Percentiles rank a stretch among this genome's conserved stretches.
These are phyloP conservation scores for Mythimna albipuncta DNA, from an alignment of 2,888 invertebrate genomes.

Conservation along the genomic window DNA sequence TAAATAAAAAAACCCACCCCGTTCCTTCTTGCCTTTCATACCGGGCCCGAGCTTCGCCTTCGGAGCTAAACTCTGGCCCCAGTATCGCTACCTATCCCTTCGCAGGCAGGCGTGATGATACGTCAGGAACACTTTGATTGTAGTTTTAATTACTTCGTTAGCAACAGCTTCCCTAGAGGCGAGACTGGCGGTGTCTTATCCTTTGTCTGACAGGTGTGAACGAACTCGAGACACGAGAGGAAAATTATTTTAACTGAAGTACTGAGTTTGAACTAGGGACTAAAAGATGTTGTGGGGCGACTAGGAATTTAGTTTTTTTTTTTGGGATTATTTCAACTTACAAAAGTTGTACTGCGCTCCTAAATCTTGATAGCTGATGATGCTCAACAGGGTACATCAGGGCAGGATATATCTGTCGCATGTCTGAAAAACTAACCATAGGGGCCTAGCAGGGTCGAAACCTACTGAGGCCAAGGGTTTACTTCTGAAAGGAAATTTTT, in stretches of 20 bases:
- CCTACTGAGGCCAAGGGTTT: too few species aligned
- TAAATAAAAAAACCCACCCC: too few species aligned
- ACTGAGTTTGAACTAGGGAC: neutral
- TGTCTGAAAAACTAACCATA: too few species aligned
- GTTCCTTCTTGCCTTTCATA: too few species aligned
- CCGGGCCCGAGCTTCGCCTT: too few species aligned
- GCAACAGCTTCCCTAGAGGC: slow-evolving; percentile 24
- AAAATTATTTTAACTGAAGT: slow-evolving; percentile 38
- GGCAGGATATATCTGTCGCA: too few species aligned
- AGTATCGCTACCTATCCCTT: neutral
- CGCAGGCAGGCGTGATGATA: neutral
- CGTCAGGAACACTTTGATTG: slow-evolving; percentile 11
- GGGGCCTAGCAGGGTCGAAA: too few species aligned
- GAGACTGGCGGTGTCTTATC: slow-evolving; percentile 21
- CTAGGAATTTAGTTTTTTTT: neutral
- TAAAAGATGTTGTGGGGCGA: neutral
- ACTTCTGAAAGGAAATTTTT: too few species aligned
- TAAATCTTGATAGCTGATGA: too few species aligned
- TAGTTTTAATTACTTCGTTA: slow-evolving; percentile 46
- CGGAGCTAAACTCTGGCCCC: too few species aligned
- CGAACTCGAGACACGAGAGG: slow-evolving; percentile 23
- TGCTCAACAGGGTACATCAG: too few species aligned
- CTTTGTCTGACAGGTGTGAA: slow-evolving; percentile 36
- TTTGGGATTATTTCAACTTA: neutral
- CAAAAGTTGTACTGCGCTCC: too few species aligned